Conservation (phyloP, 2,888 invertebrate genomes). For the Tetragnatha montana region DNA sequence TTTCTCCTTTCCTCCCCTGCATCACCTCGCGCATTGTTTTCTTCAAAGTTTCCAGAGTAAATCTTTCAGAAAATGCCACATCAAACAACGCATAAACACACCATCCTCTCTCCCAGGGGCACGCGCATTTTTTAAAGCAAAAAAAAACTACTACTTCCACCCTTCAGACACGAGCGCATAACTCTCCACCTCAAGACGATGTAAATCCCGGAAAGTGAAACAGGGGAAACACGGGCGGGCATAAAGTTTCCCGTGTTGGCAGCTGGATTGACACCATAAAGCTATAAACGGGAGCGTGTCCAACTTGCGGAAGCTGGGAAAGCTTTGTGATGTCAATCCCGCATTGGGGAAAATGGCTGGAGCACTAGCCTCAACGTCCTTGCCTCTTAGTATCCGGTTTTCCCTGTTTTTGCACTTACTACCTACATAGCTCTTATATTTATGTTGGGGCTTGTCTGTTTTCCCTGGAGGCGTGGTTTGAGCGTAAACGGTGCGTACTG, state of each 20-base stretch:
- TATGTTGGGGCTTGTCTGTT: background rate
- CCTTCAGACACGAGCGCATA: too few relatives aligned
- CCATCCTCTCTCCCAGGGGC: too few relatives aligned
- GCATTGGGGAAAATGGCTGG: background rate
- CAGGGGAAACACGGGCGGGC: background rate
- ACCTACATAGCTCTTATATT: background rate
- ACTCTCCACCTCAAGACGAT: too few relatives aligned
- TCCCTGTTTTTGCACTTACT: background rate
- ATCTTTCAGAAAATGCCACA: too few relatives aligned
- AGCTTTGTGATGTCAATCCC: constrained; percentile 35
- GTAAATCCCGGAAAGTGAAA: background rate
- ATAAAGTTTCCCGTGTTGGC: background rate
- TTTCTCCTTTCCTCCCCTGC: too few relatives aligned
- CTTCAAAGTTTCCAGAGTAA: too few relatives aligned
- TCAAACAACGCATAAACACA: too few relatives aligned
- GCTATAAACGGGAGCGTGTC: constrained; percentile 20
- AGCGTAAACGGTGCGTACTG: too few relatives aligned
- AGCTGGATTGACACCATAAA: constrained; percentile 19
- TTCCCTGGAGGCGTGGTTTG: too few relatives aligned
- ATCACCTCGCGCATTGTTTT: too few relatives aligned
- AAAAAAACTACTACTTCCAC: too few relatives aligned
- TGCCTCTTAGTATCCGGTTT: background rate
- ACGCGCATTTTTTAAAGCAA: too few relatives aligned
- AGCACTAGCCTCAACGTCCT: background rate
- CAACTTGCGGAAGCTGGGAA: constrained; percentile 10